Conservation (phyloP, 2,888 invertebrate genomes). For the Aquatica leii region DNA sequence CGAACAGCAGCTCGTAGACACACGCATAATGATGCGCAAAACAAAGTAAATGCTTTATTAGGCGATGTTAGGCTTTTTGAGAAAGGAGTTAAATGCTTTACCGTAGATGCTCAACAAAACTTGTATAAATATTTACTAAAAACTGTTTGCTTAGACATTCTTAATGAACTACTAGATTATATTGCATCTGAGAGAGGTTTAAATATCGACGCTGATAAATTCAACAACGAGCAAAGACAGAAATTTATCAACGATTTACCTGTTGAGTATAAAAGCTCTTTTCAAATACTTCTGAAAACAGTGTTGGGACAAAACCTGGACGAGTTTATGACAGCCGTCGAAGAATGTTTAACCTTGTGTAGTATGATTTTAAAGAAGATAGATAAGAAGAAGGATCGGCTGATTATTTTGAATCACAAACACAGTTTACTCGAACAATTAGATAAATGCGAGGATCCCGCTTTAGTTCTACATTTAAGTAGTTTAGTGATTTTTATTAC, state of each 20-base stretch:
- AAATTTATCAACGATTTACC: conserved; percentile 76
- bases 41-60: conserved; percentile 79
- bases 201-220: conserved; percentile 66
- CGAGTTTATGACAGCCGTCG: conserved; percentile 79
- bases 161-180: conserved; percentile 80
- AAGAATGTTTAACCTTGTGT: conserved; percentile 74
- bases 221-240: conserved; percentile 72
- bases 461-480: conserved; percentile 79
- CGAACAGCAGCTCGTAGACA: conserved; percentile 75
- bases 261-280: conserved; percentile 71
- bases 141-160: conserved; percentile 82
- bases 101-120: conserved; percentile 70
- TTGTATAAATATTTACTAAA: conserved; percentile 85
- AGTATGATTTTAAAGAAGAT: conserved; percentile 86
- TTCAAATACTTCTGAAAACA: conserved; percentile 74
- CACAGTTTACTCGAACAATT: conserved; percentile 84
- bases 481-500: conserved; percentile 82
- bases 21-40: conserved; percentile 82
- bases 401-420: conserved; percentile 79
- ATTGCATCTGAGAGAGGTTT: conserved; percentile 78
- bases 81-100: conserved; percentile 75
- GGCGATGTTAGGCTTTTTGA: conserved; percentile 82
- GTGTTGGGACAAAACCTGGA: conserved; percentile 76
- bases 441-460: conserved; percentile 76
- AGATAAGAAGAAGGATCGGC: conserved; percentile 88